phyloP scores from a whole-genome alignment of 2,113 vertebrate species.

The Petroica traversi region DNA sequence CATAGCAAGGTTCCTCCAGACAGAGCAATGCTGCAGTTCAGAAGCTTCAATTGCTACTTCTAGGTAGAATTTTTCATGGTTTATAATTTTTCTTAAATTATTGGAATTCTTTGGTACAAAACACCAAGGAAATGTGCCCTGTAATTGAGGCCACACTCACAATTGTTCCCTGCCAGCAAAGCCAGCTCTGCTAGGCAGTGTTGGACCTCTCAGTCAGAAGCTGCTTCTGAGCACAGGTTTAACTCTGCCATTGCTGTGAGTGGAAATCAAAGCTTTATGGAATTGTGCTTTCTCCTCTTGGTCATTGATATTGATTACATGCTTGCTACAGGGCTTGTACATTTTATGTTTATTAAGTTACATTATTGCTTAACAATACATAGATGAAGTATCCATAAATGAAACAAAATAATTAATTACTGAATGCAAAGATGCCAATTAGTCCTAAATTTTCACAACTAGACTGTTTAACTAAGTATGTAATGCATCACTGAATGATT shows the following conservation, averaged over 20 bases:
- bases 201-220: neutral
- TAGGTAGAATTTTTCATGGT: neutral
- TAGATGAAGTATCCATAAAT: conserved; percentile 28
- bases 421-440: conserved; percentile 30
- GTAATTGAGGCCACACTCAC: neutral
- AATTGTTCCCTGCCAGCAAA: neutral
- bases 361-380: neutral
- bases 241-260: neutral
- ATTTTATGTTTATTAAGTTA: neutral
- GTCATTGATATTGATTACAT: neutral
- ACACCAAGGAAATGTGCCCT: neutral
- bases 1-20: neutral
- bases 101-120: neutral
- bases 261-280: neutral
- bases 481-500: conserved; percentile 64
- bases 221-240: neutral
- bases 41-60: neutral
- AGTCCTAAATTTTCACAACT: conserved; percentile 62
- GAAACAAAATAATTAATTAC: conserved; percentile 64
- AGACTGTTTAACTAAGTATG: conserved; percentile 62
- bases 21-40: neutral
- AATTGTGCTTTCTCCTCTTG: neutral
- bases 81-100: neutral
- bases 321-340: neutral
- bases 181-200: neutral